A percentile compares a stretch with the other conserved stretches of the same genome.
Evolutionary conservation across 2,113 vertebrate species (phyloP).

Genomic region (Channa argus): DNA sequence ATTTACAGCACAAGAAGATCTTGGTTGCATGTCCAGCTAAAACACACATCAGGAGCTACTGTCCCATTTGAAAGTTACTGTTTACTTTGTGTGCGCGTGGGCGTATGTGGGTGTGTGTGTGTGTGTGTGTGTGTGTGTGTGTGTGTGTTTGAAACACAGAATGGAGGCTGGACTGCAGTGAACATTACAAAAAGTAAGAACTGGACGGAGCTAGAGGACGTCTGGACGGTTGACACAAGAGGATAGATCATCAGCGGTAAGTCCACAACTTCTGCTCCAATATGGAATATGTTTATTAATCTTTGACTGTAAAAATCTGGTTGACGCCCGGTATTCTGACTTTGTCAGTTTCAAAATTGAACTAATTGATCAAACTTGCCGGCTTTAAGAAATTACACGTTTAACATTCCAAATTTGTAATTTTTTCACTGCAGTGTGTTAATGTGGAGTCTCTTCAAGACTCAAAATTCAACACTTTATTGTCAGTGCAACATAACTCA

Average conservation of each 20-base stretch:
- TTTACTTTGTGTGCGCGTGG: conserved; percentile 61
- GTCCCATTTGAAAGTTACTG: conserved; percentile 47
- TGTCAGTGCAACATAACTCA: no score
- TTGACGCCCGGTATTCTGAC: neutral
- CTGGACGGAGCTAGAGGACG: conserved; percentile 59
- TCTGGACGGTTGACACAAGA: conserved; percentile 34
- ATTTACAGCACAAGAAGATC: conserved; percentile 27
- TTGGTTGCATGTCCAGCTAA: conserved; percentile 8
- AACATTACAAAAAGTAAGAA: conserved; percentile 64
- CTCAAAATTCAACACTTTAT: no score
- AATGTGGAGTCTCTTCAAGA: no score
- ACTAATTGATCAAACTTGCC: no score
- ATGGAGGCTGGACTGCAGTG: conserved; percentile 67
- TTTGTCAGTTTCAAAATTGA: neutral
- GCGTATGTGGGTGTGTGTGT: conserved; percentile 22
- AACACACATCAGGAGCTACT: conserved; percentile 36
- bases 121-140: conserved; percentile 31
- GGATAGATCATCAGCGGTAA: conserved; percentile 55
- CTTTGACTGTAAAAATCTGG: neutral
- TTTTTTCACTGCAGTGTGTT: neutral
- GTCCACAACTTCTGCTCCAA: conserved; percentile 33
- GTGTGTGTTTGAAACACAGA: conserved; percentile 14
- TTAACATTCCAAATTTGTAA: neutral
- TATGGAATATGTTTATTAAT: neutral
- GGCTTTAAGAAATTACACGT: neutral